Evolutionary conservation across 2,888 invertebrate species (phyloP).

Genomic region (Corythucha ciliata): DNA sequence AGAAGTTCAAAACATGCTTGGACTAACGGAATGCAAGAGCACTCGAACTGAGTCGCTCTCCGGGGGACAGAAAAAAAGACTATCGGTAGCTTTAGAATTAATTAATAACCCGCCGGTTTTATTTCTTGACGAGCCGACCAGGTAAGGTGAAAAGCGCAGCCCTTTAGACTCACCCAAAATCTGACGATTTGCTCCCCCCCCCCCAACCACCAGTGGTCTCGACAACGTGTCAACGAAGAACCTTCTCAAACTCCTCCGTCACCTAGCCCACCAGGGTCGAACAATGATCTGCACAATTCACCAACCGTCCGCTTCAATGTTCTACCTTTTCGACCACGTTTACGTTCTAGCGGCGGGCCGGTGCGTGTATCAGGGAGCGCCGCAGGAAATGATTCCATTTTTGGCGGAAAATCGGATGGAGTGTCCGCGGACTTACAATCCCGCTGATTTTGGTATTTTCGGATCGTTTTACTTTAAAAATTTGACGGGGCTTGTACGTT

Average conservation of each 20-base stretch:
- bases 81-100: slow-evolving; percentile 71
- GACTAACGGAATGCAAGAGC: slow-evolving; percentile 53
- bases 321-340: slow-evolving; percentile 55
- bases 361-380: slow-evolving; percentile 58
- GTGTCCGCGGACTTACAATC: slow-evolving; percentile 57
- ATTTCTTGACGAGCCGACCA: slow-evolving; percentile 74
- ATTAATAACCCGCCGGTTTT: slow-evolving; percentile 77
- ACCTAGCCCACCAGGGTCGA: slow-evolving; percentile 52
- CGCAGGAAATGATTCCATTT: slow-evolving; percentile 52
- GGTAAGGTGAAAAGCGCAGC: slow-evolving; percentile 40
- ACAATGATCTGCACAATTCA: slow-evolving; percentile 63
- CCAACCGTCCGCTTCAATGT: slow-evolving; percentile 57
- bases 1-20: slow-evolving; percentile 54
- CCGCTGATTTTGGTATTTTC: slow-evolving; percentile 58
- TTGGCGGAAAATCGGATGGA: slow-evolving; percentile 48
- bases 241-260: slow-evolving; percentile 50
- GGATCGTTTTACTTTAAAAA: not conserved
- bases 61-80: slow-evolving; percentile 68
- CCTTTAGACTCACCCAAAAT: not conserved
- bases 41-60: slow-evolving; percentile 55
- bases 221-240: slow-evolving; percentile 57
- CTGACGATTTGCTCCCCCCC: slow-evolving; percentile 8
- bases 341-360: slow-evolving; percentile 55
- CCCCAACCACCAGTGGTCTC: slow-evolving; percentile 54
- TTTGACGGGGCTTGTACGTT: not conserved